Evolutionary conservation across 2,113 vertebrate genomes (phyloP).

Genomic region (Microcebus jonahi): DNA sequence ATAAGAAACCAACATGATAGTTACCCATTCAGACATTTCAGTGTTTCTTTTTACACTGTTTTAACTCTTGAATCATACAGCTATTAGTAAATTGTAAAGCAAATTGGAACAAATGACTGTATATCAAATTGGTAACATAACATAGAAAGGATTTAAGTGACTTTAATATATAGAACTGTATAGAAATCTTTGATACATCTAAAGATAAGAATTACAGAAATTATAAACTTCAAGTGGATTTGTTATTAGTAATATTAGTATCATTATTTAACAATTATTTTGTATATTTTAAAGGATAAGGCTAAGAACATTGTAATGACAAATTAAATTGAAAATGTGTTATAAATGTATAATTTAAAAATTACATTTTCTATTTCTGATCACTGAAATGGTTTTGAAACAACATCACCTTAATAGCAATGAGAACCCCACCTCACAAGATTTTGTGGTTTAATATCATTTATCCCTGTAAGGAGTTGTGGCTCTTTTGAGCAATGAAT

Average conservation of each 20-base stretch:
- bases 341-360: background rate
- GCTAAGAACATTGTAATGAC: background rate
- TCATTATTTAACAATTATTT: background rate
- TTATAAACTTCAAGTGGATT: background rate
- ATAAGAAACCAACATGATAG: background rate
- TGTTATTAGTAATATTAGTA: background rate
- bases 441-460: background rate
- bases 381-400: background rate
- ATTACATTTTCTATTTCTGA: background rate
- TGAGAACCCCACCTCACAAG: background rate
- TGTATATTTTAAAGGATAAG: background rate
- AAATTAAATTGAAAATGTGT: background rate
- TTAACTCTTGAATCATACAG: background rate
- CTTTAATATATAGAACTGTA: background rate
- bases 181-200: background rate
- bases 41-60: background rate
- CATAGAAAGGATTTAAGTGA: background rate
- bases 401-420: background rate
- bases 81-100: background rate
- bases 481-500: background rate
- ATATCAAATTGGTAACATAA: background rate
- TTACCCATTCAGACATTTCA: background rate
- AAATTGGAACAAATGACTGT: background rate
- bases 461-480: background rate
- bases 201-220: background rate